Evolutionary conservation across 64 coral and sea anemone species (phyloP), one percentile per base, ranked within the genome.

Genomic region (Montipora efflorescens): DNA sequence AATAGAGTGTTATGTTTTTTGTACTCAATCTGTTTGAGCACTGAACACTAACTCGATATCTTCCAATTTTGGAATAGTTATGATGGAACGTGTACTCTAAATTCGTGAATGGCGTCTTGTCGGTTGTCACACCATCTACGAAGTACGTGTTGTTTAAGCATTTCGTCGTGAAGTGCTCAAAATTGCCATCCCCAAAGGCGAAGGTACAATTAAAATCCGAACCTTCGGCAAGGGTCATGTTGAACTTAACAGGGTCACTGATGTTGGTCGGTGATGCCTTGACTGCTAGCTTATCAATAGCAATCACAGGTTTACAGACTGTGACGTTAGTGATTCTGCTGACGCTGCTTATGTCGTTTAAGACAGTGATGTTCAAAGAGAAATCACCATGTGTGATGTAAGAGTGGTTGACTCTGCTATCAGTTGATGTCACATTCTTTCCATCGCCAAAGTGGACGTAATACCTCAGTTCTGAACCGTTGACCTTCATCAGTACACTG

Each of bases 121-220:
- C 84, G 0, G 68, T 49, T 16, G 83, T 91, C 7, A 61, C 58
- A 9, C 64, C 90, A 70, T 97, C 84, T 47, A 74, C 78, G n/a
- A 89, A 97, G 74, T 95, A 97, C 4, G 82, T 53, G 48, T 83
- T 48, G 12, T 84, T 89, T 51, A 79, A 91, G 16, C 89, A 97
- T 0, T 15, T 47, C 43, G 28, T 86, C 48, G 57, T 48, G 5
- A 67, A 89, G 59, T 59, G 28, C 13, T 16, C 46, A 51, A 20
- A 18, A 13, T 6, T 78, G 67, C 67, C 77, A 78, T 97, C 83
- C 28, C 93, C 93, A 58, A 50, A 95, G 12, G 71, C 3, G 50
- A 84, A 84, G 19, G 46, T 19, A 66, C 96, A 97, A 8, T 77
- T 62, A 28, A 97, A 92, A 75, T 97, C 96, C 15, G 96, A 97